A percentile compares a stretch with the other conserved stretches of the same genome.
Conservation (phyloP, 1,140 invertebrate species). For the Listronotus oregonensis region DNA sequence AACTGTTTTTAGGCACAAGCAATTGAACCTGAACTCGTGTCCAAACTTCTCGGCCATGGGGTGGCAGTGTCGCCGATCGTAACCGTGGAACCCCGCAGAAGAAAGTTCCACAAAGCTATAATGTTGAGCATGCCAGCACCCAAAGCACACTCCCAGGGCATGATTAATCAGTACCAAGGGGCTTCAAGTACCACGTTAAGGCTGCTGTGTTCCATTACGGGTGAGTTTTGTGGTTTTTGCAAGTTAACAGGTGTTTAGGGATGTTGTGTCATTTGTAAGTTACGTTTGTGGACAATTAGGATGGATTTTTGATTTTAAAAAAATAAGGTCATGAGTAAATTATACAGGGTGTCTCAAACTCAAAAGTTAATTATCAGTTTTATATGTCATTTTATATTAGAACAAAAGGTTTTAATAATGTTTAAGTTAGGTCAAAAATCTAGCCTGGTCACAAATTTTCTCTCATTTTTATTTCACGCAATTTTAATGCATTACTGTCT, state of each 20-base stretch:
- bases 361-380: too few relatives aligned
- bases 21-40: conserved; percentile 79
- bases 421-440: too few relatives aligned
- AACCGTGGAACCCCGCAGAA: conserved; percentile 91
- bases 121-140: conserved; percentile 94
- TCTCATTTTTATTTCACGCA: not conserved
- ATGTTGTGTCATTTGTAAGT: not conserved
- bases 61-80: conserved; percentile 94
- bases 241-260: not conserved
- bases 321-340: too few relatives aligned
- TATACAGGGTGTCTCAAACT: too few relatives aligned
- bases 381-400: too few relatives aligned
- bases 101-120: conserved; percentile 97
- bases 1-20: conserved; percentile 78
- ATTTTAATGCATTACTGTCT: not conserved
- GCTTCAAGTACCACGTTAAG: conserved; percentile 78
- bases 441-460: not conserved
- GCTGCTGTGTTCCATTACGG: conserved; percentile 92
- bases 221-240: conserved; percentile 59
- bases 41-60: conserved; percentile 83
- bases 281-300: not conserved
- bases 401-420: too few relatives aligned
- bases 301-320: not conserved
- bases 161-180: conserved; percentile 86
- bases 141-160: conserved; percentile 80